These are phyloP conservation scores for Brachionus angularis DNA, from an alignment of 1,140 invertebrate species.

Conservation along the genomic window DNA sequence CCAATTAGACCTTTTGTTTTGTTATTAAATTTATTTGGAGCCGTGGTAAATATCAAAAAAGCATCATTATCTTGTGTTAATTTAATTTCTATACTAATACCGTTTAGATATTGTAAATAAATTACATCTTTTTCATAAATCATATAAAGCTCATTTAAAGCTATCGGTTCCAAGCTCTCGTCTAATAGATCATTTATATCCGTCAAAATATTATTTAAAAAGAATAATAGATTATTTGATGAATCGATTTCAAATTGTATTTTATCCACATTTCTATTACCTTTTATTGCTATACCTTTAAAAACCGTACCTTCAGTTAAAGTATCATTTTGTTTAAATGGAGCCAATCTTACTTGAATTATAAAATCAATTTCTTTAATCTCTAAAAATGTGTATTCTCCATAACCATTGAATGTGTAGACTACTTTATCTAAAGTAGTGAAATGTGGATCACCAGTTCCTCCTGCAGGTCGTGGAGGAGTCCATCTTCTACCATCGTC, in stretches of 20 bases:
- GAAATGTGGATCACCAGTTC: slow-evolving; percentile 46
- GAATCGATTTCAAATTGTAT: slow-evolving; percentile 33
- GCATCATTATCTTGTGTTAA: background rate
- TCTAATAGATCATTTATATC: background rate
- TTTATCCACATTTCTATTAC: background rate
- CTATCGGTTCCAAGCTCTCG: background rate
- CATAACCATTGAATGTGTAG: slow-evolving; percentile 48
- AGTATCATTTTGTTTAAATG: background rate
- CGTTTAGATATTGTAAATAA: background rate
- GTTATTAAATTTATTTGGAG: slow-evolving; percentile 41
- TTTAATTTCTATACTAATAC: background rate
- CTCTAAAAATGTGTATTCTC: slow-evolving; percentile 45
- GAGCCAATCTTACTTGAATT: slow-evolving; percentile 45
- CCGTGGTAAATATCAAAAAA: slow-evolving; percentile 30
- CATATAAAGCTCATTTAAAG: background rate
- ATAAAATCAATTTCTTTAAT: slow-evolving; percentile 35
- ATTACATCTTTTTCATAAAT: background rate
- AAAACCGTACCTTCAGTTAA: slow-evolving; percentile 45
- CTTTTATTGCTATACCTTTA: slow-evolving; percentile 45
- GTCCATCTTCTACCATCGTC: background rate
- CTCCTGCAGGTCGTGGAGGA: background rate
- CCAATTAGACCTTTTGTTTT: slow-evolving; percentile 47
- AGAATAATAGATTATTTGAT: slow-evolving; percentile 43
- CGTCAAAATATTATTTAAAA: too few species aligned
- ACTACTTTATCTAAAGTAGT: slow-evolving; percentile 45